phyloP scores from a whole-genome alignment of 1,140 invertebrate species.

The Schlechtendalia chinensis region DNA sequence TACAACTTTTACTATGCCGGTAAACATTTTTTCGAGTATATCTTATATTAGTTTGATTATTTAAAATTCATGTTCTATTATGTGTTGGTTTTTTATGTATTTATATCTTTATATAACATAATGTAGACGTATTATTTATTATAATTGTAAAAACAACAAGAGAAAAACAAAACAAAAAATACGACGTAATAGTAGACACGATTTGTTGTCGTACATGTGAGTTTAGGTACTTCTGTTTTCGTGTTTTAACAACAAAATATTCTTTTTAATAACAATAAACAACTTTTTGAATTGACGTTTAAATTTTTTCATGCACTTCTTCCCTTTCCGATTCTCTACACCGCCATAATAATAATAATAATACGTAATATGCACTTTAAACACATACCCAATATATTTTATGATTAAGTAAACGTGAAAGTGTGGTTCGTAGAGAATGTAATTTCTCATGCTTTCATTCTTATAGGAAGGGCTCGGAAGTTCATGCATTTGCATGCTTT shows the following conservation, averaged over 20 bases:
- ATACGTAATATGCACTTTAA: background rate
- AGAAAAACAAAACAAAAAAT: too few relatives aligned
- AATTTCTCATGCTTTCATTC: background rate
- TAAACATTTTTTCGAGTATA: too few relatives aligned
- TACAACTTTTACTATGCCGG: too few relatives aligned
- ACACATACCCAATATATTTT: constrained; percentile 4
- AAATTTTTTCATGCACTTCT: background rate
- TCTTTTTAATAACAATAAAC: constrained; percentile 36
- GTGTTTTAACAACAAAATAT: constrained; percentile 7
- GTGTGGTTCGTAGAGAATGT: background rate
- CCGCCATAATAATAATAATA: background rate
- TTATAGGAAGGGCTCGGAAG: too few relatives aligned
- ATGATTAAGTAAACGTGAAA: constrained; percentile 1
- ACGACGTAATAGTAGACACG: background rate
- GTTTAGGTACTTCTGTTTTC: background rate
- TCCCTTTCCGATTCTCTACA: background rate
- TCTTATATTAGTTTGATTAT: too few relatives aligned
- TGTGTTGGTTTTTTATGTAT: too few relatives aligned
- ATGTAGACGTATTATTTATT: too few relatives aligned
- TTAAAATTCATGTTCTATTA: too few relatives aligned
- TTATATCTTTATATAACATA: too few relatives aligned
- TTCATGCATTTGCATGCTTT: too few relatives aligned
- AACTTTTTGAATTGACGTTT: constrained; percentile 8
- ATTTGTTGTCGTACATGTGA: background rate
- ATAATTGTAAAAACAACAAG: too few relatives aligned